Percentiles rank a stretch among this genome's conserved stretches.
Evolutionary conservation across 2,797 vertebrate genomes (phyloP).

Genomic region (Podarcis siculus): DNA sequence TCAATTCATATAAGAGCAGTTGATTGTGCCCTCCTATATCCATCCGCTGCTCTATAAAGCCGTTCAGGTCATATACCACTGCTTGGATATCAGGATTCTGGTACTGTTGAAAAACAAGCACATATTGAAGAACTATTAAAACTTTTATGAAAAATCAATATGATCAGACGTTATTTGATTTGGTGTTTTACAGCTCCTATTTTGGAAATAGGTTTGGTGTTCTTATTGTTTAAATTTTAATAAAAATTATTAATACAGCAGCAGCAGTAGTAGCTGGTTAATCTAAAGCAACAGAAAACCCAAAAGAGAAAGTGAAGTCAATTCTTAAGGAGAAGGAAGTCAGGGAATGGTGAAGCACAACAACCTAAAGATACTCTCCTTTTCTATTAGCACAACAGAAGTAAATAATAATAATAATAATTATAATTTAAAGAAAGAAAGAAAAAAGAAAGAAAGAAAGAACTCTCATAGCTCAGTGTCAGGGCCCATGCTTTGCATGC

Average conservation of each 20-base stretch:
- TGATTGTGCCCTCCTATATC: slow-evolving; percentile 95
- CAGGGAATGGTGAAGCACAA: neutral
- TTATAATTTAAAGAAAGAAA: too few relatives aligned
- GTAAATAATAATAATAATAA: neutral
- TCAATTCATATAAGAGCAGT: slow-evolving; percentile 94
- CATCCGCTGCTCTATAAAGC: slow-evolving; percentile 94
- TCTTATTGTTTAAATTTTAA: too few relatives aligned
- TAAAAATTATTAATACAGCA: too few relatives aligned
- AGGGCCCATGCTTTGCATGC: neutral
- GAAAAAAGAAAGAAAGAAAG: neutral
- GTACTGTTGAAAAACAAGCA: slow-evolving; percentile 83
- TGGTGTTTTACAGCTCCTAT: too few relatives aligned
- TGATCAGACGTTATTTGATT: neutral
- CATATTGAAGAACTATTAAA: neutral
- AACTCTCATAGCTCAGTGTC: neutral
- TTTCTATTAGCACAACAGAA: neutral
- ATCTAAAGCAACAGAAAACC: neutral
- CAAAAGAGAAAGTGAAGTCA: neutral
- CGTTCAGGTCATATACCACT: slow-evolving; percentile 96
- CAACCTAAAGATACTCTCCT: neutral
- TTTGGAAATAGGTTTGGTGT: too few relatives aligned
- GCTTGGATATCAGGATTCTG: slow-evolving; percentile 97
- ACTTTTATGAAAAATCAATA: neutral
- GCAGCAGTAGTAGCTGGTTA: neutral
- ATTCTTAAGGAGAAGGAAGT: neutral